These are phyloP conservation scores for Alca torda DNA, from an alignment of 2,797 vertebrate genomes.

Conservation along the genomic window DNA sequence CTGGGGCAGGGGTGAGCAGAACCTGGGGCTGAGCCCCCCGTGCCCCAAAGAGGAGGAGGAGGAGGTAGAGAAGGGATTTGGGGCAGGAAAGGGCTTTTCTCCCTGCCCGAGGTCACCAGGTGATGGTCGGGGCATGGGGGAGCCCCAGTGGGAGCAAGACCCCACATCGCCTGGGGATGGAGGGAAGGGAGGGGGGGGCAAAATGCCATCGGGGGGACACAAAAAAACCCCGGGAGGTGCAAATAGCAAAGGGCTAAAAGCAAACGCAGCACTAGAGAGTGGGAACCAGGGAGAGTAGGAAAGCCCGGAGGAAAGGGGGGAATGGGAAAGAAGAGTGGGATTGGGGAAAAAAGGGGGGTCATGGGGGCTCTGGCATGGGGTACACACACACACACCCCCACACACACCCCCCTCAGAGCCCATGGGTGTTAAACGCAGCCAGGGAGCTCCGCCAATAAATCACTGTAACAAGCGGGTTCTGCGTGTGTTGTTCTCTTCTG, in stretches of 20 bases:
- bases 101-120: rapidly evolving
- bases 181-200: not conserved
- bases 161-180: rapidly evolving
- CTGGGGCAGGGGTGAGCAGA: rapidly evolving
- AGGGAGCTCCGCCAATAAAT: not conserved
- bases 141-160: not conserved
- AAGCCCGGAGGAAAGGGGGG: not conserved
- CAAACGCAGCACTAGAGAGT: rapidly evolving
- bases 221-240: not conserved
- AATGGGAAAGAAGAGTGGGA: not conserved
- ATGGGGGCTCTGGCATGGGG: rapidly evolving
- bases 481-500: not conserved
- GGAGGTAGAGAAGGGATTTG: not conserved
- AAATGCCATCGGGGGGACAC: no score
- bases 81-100: not conserved
- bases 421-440: rapidly evolving
- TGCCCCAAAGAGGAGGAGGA: no score
- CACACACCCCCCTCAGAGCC: not conserved
- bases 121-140: not conserved
- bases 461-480: not conserved
- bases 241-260: not conserved
- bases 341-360: rapidly evolving
- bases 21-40: not conserved
- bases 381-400: no score
- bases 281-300: not conserved